Evolutionary conservation across 1,140 invertebrate genomes (phyloP).

Genomic region (Riptortus pedestris): DNA sequence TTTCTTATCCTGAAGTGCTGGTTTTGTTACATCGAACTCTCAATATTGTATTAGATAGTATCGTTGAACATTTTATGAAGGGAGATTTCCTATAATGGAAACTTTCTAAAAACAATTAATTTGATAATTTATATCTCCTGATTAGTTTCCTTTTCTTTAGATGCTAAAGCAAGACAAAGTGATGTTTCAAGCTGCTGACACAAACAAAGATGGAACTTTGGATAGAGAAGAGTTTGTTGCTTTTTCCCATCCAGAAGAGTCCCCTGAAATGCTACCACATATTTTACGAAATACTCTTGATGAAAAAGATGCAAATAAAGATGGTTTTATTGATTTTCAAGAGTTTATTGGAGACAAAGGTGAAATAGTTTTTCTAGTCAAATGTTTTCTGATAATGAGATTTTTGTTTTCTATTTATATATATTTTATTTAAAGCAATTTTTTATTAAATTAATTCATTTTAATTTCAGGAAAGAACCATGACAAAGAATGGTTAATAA

Average conservation of each 20-base stretch:
- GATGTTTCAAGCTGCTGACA: conserved; percentile 79
- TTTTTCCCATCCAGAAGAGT: conserved; percentile 90
- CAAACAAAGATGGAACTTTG: conserved; percentile 68
- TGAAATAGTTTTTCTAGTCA: too few species aligned
- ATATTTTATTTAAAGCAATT: too few species aligned
- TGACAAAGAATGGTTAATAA: conserved; percentile 68
- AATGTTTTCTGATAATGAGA: not conserved
- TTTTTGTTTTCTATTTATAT: too few species aligned
- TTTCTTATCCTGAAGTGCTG: too few species aligned
- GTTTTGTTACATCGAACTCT: too few species aligned
- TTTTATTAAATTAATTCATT: too few species aligned
- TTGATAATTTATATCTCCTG: not conserved
- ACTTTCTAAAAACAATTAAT: too few species aligned
- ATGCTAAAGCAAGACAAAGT: conserved; percentile 68
- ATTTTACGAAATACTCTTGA: conserved; percentile 72
- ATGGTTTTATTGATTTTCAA: conserved; percentile 71
- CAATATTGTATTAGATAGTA: too few species aligned
- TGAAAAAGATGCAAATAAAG: conserved; percentile 75
- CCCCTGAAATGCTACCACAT: conserved; percentile 73
- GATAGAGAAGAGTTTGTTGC: conserved; percentile 70
- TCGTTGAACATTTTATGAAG: too few species aligned
- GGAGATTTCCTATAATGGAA: too few species aligned
- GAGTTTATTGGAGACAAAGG: conserved; percentile 72
- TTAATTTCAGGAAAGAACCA: conserved; percentile 44
- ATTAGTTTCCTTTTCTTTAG: conserved; percentile 28